A percentile compares a stretch with the other conserved stretches of the same genome.
These are phyloP conservation scores for Drosophila mayri DNA, from an alignment of 1,140 invertebrate species.

Conservation along the genomic window DNA sequence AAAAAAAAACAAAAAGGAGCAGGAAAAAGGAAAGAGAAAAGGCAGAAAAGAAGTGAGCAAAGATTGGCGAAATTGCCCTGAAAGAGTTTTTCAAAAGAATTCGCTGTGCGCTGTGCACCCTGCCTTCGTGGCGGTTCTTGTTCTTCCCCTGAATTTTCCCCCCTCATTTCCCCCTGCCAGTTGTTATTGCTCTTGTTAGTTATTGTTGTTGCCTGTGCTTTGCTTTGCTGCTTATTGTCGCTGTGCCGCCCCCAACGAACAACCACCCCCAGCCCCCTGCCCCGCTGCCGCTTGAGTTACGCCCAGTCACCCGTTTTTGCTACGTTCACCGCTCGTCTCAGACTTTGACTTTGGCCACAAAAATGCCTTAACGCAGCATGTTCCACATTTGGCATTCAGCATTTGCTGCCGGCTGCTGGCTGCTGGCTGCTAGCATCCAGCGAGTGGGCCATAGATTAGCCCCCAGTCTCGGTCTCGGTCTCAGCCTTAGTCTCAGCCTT, in stretches of 20 bases:
- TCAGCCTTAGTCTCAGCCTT: background rate
- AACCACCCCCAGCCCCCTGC: constrained; percentile 2
- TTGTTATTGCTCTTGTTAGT: constrained; percentile 51
- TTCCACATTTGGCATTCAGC: constrained; percentile 60
- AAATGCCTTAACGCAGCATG: constrained; percentile 71
- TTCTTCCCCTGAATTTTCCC: background rate
- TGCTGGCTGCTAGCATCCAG: constrained; percentile 4
- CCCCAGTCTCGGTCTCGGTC: constrained; percentile 1
- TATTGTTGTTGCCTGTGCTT: constrained; percentile 55
- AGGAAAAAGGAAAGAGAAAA: background rate
- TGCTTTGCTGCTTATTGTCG: constrained; percentile 55
- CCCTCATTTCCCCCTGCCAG: background rate
- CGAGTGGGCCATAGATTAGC: constrained; percentile 55
- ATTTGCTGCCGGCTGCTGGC: background rate
- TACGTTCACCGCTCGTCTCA: constrained; percentile 16
- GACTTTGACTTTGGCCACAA: constrained; percentile 50
- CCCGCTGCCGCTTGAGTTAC: constrained; percentile 38
- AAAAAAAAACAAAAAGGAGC: background rate
- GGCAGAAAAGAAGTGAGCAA: constrained; percentile 6
- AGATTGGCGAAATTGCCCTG: constrained; percentile 41
- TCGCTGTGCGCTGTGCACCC: constrained; percentile 15
- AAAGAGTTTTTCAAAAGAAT: constrained; percentile 46
- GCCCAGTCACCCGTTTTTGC: constrained; percentile 53
- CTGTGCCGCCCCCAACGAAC: background rate
- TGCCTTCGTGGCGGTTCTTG: background rate